Conservation (phyloP, 2,113 vertebrate species). For the Vidua chalybeata region DNA sequence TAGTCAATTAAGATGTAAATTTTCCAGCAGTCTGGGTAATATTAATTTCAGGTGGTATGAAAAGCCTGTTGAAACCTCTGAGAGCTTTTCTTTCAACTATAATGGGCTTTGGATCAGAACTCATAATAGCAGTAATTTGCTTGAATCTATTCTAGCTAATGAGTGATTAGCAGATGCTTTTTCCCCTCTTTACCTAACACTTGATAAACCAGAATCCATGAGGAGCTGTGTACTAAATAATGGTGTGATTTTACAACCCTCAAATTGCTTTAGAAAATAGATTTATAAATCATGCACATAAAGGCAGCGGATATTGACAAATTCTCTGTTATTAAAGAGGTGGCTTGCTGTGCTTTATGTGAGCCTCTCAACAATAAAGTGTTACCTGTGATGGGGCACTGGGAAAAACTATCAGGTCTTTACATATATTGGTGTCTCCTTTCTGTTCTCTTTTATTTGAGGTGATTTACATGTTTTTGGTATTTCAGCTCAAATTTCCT, state of each 20-base stretch:
- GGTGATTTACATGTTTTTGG: neutral
- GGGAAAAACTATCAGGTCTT: slow-evolving; percentile 12
- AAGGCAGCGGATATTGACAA: slow-evolving; percentile 17
- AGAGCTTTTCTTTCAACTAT: neutral
- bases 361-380: slow-evolving; percentile 6
- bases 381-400: neutral
- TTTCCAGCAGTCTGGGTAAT: neutral
- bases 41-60: neutral
- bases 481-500: neutral
- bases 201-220: neutral
- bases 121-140: slow-evolving; percentile 19
- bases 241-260: slow-evolving; percentile 24
- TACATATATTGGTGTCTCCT: neutral
- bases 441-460: neutral
- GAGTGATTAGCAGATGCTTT: slow-evolving; percentile 45
- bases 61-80: neutral
- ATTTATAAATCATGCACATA: slow-evolving; percentile 30
- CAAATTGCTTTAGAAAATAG: slow-evolving; percentile 32
- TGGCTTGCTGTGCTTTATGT: slow-evolving; percentile 17
- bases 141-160: slow-evolving; percentile 32
- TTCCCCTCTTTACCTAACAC: neutral
- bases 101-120: slow-evolving; percentile 26
- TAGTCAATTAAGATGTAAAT: neutral
- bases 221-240: slow-evolving; percentile 22
- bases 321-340: slow-evolving; percentile 1